phyloP scores from a whole-genome alignment of 2,888 invertebrate species.

The Lasioglossum zephyrum region DNA sequence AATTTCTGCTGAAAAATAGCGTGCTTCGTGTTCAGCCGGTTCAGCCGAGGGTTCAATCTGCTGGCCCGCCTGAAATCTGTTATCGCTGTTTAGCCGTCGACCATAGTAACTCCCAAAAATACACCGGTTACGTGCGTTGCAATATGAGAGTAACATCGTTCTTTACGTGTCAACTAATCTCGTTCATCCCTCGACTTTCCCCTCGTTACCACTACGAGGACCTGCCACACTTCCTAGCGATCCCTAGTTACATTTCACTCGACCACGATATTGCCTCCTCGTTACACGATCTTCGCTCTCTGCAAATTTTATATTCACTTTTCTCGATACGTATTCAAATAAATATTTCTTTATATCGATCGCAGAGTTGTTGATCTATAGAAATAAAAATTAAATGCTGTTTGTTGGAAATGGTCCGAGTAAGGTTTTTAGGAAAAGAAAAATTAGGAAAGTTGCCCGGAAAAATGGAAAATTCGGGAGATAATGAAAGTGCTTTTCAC shows the following conservation, averaged over 20 bases:
- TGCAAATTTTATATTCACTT: background rate
- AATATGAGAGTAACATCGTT: background rate
- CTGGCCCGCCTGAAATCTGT: conserved; percentile 62
- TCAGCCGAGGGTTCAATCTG: conserved; percentile 37
- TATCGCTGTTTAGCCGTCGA: conserved; percentile 40
- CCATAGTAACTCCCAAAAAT: conserved; percentile 16
- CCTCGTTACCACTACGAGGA: background rate
- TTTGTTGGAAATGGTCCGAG: too few species aligned
- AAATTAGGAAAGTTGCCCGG: too few species aligned
- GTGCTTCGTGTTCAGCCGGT: conserved; percentile 35
- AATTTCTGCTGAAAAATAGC: conserved; percentile 57
- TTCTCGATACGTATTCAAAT: background rate
- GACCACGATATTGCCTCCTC: background rate
- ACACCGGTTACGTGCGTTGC: conserved; percentile 2
- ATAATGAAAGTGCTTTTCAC: too few species aligned
- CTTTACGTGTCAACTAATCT: conserved; percentile 7
- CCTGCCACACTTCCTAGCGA: background rate
- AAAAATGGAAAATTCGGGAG: too few species aligned
- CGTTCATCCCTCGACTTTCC: background rate
- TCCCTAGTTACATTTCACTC: background rate
- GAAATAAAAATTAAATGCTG: too few species aligned
- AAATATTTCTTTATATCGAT: too few species aligned
- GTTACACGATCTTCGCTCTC: background rate
- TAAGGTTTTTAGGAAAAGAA: too few species aligned
- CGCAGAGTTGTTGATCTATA: too few species aligned